phyloP scores from a whole-genome alignment of 2,113 vertebrate genomes.

The Vidua chalybeata region DNA sequence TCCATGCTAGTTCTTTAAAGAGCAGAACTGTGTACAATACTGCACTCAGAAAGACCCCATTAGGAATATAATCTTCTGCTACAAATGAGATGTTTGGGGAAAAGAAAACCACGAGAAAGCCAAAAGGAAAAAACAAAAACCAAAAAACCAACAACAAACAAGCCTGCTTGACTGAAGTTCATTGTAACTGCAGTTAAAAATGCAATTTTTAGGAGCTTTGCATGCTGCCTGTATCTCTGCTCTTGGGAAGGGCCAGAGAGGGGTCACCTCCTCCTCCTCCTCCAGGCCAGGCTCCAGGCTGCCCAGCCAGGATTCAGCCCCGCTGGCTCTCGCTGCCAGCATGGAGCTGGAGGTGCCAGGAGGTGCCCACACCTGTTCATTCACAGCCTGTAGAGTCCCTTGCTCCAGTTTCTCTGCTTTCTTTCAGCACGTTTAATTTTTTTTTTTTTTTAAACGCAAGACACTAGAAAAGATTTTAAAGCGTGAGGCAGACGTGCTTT shows the following conservation, averaged over 20 bases:
- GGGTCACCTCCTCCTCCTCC: background rate
- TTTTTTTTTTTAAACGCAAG: background rate
- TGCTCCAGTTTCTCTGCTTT: background rate
- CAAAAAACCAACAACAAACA: background rate
- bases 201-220: background rate
- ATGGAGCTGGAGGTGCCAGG: fast-evolving
- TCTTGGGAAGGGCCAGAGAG: background rate
- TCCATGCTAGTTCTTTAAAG: slow-evolving; percentile 53
- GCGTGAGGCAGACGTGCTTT: slow-evolving; percentile 36
- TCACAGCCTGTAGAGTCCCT: background rate
- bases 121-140: background rate
- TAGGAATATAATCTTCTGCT: slow-evolving; percentile 56
- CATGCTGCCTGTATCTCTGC: background rate
- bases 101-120: background rate
- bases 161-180: background rate
- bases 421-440: background rate
- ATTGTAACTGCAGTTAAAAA: background rate
- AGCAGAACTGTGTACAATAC: slow-evolving; percentile 51
- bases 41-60: slow-evolving; percentile 24
- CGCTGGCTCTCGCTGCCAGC: background rate
- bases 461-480: slow-evolving; percentile 9
- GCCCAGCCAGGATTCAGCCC: background rate
- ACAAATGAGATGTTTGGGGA: slow-evolving; percentile 48
- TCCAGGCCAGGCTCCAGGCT: background rate
- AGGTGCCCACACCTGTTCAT: background rate